Base-by-base conservation (phyloP, 2,888 invertebrate genomes). In the Lasioglossum leucozonium region DNA sequence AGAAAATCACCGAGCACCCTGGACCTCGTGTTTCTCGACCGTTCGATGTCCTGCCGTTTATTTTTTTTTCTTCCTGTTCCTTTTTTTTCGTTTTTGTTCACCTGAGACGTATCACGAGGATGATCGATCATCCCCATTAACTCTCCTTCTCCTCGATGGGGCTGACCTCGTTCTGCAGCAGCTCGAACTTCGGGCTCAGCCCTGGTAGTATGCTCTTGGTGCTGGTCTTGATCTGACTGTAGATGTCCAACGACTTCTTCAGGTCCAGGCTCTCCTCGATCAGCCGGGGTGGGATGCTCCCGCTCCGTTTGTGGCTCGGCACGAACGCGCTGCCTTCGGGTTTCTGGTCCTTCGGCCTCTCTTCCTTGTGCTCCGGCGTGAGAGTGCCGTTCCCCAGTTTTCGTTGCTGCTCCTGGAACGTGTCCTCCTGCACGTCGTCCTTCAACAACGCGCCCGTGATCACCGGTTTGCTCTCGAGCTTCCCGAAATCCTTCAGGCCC, bases 361-460 rank as follows among this genome's bases (percentile, higher is more conserved):
- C 81, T 73, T 74, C 80, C 30, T 87, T 91, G 91, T 94, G 93
- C 65, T 94, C 94, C 22, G 94, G 93, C 40, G 94, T 94, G 71
- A 95, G 87, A 5, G 93, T 94, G 13, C 95, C 95, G 90, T 96
- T 95, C n/a, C 96, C 96, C 72, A 96, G 92, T 85, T 96, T 95
- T 81, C 95, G 94, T 86, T 96, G 95, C 86, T 95, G 95, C 81
- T 95, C 95, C 90, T 95, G 95, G 77, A 95, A 95, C 65, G 94
- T 93, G 84, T 95, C 95, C 84, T 95, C 94, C 87, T 95, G 94
- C 0, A 96, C 95, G 92, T 96, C 96, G 92, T 97, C 96, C 89
- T 97, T 97, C 87, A 97, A 96, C 69, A 97, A 96, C 0, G 97
- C 97, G 0, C 97, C 97, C 62, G 97, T 97, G 72, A 97, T 97